These are phyloP conservation scores for Pseudanteris insignis DNA, from an alignment of 2,888 invertebrate species.

Conservation along the genomic window DNA sequence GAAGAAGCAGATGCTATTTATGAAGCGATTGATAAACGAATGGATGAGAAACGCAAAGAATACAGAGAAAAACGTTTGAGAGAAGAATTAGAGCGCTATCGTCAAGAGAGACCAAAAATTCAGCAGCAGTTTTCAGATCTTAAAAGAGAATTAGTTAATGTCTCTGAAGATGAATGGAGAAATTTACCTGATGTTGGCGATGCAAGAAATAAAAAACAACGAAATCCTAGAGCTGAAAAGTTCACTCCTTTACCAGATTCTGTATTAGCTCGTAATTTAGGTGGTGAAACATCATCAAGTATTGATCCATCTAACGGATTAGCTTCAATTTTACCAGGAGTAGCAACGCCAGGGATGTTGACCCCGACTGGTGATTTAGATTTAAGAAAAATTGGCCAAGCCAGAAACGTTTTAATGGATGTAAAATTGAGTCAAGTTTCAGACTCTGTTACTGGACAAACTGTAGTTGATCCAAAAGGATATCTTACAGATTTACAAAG, in stretches of 20 bases:
- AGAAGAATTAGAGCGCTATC: conserved; percentile 95
- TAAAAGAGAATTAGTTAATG: conserved; percentile 83
- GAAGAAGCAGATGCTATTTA: conserved; percentile 99
- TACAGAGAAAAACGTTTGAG: conserved; percentile 88
- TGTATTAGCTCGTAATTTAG: conserved; percentile 85
- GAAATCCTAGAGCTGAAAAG: conserved; percentile 94
- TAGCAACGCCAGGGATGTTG: conserved; percentile 84
- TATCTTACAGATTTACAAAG: conserved; percentile 99
- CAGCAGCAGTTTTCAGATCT: conserved; percentile 99
- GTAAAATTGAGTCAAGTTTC: conserved; percentile 89
- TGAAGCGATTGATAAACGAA: conserved; percentile 96
- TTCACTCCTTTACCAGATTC: conserved; percentile 98
- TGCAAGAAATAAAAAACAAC: conserved; percentile 93
- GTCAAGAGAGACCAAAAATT: conserved; percentile 98
- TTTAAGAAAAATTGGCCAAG: conserved; percentile 97
- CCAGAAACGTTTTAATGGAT: conserved; percentile 98
- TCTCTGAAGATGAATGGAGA: conserved; percentile 95
- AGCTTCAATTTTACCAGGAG: conserved; percentile 87
- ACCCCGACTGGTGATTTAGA: conserved; percentile 93
- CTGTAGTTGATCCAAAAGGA: conserved; percentile 99
- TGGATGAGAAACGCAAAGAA: conserved; percentile 99
- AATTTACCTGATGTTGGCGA: conserved; percentile 99
- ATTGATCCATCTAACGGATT: conserved; percentile 88
- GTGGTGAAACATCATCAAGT: conserved; percentile 80
- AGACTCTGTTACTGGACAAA: conserved; percentile 98